Evolutionary conservation across 2,888 invertebrate species (phyloP), one percentile per base, ranked within the genome.

Genomic region (Syritta pipiens): DNA sequence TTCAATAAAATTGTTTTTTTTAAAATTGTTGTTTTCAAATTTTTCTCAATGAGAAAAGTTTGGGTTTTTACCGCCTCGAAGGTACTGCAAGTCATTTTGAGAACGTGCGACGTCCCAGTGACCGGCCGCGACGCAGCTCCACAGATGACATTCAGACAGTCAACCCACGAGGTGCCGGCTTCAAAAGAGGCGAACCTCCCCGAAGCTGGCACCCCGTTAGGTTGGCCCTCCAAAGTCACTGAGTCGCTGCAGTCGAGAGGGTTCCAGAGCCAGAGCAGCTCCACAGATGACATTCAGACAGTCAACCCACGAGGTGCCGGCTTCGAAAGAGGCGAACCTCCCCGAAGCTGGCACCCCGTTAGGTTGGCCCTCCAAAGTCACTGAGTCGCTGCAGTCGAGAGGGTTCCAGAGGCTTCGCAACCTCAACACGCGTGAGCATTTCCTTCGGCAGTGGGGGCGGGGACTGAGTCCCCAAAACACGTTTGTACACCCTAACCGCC

Each of bases 341-440:
- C n/a, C n/a, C n/a, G n/a, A n/a, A n/a, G n/a, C n/a, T n/a, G n/a
- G n/a, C n/a, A n/a, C n/a, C n/a, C n/a, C n/a, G n/a, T n/a, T n/a
- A n/a, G n/a, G n/a, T n/a, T n/a, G 1, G 20, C 26, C 49, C 22
- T 6, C 40, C n/a, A n/a, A 28, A 46, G 32, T 1, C 14, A 1
- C 48, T 53, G 51, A 3, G 1, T 14, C 19, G 14, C 24, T 32
- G 1, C 7, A 32, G 3, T 42, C 20, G 40, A 69, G 48, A 22
- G 4, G 19, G 9, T 35, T 7, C 62, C 1, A 37, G 5, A 37
- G 44, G 12, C 60, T 74, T 79, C 26, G 28, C 67, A 68, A 74
- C 79, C 79, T 79, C 79, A 79, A 79, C 20, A 79, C 79, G 46
- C 67, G 62, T 57, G 35, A 46, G 51, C 40, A 68, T 62, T 51